These are phyloP conservation scores for Podilymbus podiceps DNA, from an alignment of 2,113 vertebrate species.

Conservation along the genomic window DNA sequence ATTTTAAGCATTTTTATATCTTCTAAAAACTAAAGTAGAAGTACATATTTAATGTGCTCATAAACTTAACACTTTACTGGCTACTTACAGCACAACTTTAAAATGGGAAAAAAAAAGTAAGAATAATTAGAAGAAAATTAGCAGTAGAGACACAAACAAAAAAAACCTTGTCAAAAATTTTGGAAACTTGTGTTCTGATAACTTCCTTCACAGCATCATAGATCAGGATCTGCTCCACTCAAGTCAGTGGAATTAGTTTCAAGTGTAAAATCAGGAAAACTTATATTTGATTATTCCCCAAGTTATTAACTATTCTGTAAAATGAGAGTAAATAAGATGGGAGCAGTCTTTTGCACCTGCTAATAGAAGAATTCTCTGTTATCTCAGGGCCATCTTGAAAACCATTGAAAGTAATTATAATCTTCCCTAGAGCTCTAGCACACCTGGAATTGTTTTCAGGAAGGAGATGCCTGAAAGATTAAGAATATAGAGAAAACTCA, in stretches of 20 bases:
- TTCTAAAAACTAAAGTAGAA: not conserved
- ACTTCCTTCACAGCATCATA: not conserved
- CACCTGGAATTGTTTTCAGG: not conserved
- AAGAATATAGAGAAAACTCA: not conserved
- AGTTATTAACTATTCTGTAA: not conserved
- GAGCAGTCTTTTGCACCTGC: not conserved
- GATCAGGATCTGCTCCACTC: not conserved
- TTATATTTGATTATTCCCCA: not conserved
- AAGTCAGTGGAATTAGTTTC: not conserved
- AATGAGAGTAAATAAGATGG: not conserved
- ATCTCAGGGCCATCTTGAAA: not conserved
- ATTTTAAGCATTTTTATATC: not conserved
- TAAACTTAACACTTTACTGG: not conserved
- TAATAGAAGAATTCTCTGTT: not conserved
- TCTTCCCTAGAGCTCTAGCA: not conserved
- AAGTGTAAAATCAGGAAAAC: constrained; percentile 16
- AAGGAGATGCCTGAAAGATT: not conserved
- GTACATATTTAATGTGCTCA: not conserved
- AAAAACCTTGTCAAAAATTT: not conserved
- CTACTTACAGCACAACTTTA: not conserved
- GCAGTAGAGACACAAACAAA: not conserved
- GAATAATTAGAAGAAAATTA: not conserved
- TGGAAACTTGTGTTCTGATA: not conserved
- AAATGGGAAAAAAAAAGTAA: not conserved
- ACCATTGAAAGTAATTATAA: not conserved